A percentile compares a stretch with the other conserved stretches of the same genome.
Evolutionary conservation across 2,888 invertebrate genomes (phyloP).

Genomic region (Pyrrhia umbra): DNA sequence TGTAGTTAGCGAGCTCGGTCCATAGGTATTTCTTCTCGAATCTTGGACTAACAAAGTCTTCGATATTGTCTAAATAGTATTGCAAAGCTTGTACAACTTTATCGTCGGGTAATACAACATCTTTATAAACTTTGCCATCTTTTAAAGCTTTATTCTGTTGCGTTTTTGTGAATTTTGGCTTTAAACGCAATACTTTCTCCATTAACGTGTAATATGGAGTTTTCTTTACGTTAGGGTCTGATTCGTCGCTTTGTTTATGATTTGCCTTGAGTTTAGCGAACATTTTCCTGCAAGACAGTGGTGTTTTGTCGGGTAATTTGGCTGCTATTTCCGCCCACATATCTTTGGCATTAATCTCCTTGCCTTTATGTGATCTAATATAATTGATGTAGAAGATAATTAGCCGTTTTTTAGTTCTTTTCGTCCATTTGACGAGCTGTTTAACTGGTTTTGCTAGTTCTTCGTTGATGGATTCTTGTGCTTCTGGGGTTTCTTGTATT

Average conservation of each 20-base stretch:
- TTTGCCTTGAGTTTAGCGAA: constrained; percentile 75
- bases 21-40: constrained; percentile 83
- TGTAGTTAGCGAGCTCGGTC: constrained; percentile 77
- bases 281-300: constrained; percentile 77
- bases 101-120: constrained; percentile 71
- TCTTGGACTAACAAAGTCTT: constrained; percentile 81
- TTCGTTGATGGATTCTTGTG: constrained; percentile 17
- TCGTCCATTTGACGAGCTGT: constrained; percentile 75
- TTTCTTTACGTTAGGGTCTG: constrained; percentile 51
- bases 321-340: constrained; percentile 81
- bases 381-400: constrained; percentile 79
- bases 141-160: constrained; percentile 63
- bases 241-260: constrained; percentile 64
- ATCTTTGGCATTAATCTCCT: constrained; percentile 73
- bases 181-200: constrained; percentile 74
- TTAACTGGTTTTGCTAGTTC: constrained; percentile 48
- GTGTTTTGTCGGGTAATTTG: constrained; percentile 73
- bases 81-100: constrained; percentile 77
- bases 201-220: constrained; percentile 70
- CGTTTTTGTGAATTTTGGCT: constrained; percentile 74
- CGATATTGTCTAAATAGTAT: constrained; percentile 81
- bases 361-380: constrained; percentile 71
- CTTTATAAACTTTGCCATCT: constrained; percentile 71
- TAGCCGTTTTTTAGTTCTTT: constrained; percentile 75
- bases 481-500: constrained; percentile 51